Percentiles rank a stretch among this genome's conserved stretches.
Conservation (phyloP, 2,888 invertebrate genomes). For the Thecocarcelia acutangulata region DNA sequence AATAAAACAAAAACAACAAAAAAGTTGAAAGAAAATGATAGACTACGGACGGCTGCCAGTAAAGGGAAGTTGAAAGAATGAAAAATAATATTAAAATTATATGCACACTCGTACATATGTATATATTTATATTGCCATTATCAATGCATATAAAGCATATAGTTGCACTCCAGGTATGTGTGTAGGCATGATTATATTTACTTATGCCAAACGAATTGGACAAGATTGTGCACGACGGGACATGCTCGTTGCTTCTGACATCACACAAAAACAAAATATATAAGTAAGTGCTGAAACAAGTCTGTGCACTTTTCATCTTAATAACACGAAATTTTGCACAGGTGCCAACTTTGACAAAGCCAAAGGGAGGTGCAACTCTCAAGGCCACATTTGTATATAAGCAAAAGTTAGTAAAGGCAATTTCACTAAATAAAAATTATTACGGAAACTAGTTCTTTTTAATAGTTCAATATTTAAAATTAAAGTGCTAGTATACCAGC, state of each 20-base stretch:
- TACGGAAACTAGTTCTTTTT: too few relatives aligned
- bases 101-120: neutral
- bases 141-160: neutral
- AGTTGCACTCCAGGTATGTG: neutral
- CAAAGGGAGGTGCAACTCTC: constrained; percentile 50
- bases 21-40: constrained; percentile 20
- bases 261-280: constrained; percentile 40
- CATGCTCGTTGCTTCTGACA: constrained; percentile 11
- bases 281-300: constrained; percentile 19
- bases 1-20: constrained; percentile 22
- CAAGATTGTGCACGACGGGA: constrained; percentile 65
- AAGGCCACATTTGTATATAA: constrained; percentile 47
- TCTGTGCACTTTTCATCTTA: constrained; percentile 31
- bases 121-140: neutral
- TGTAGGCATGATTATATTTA: neutral
- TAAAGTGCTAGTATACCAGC: too few relatives aligned
- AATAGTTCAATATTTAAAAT: too few relatives aligned
- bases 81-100: constrained; percentile 32
- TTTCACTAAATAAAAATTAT: too few relatives aligned
- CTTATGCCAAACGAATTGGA: constrained; percentile 32
- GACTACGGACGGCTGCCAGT: neutral
- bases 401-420: neutral
- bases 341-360: constrained; percentile 57
- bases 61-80: constrained; percentile 15
- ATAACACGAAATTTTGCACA: constrained; percentile 57